Evolutionary conservation across 2,113 vertebrate species (phyloP).

Genomic region (Chelonoidis abingdonii): DNA sequence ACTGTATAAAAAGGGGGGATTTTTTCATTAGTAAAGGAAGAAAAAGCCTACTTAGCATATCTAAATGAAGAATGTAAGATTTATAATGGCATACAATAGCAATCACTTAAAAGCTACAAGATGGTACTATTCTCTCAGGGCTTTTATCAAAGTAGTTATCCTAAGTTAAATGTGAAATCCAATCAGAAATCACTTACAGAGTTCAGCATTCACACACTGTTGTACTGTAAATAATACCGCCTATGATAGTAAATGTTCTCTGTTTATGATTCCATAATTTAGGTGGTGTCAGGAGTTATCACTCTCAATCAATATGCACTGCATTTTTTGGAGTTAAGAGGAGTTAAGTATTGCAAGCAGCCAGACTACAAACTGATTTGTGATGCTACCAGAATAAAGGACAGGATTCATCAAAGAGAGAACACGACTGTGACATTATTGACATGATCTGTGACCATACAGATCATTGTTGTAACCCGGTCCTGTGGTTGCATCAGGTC

Average conservation of each 20-base stretch:
- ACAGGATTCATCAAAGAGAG: conserved; percentile 49
- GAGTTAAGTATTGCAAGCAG: background rate
- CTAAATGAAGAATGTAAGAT: conserved; percentile 77
- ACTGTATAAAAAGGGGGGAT: conserved; percentile 39
- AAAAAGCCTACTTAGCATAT: conserved; percentile 76
- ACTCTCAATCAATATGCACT: background rate
- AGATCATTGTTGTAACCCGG: no score
- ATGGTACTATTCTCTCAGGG: conserved; percentile 72
- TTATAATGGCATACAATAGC: conserved; percentile 72
- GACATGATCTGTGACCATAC: no score
- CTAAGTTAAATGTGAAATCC: conserved; percentile 74
- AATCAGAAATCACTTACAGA: conserved; percentile 67
- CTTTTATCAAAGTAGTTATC: conserved; percentile 68
- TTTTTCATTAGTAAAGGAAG: conserved; percentile 71
- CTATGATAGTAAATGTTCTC: conserved; percentile 23
- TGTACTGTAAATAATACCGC: conserved; percentile 62
- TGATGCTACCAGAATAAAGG: conserved; percentile 31
- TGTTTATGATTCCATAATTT: conserved; percentile 56
- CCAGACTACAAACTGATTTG: conserved; percentile 14
- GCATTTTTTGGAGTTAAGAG: conserved; percentile 16
- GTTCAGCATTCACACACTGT: background rate
- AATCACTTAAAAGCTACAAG: conserved; percentile 73
- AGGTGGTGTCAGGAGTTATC: conserved; percentile 59
- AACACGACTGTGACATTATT: background rate
- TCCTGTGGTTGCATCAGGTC: no score